These are phyloP conservation scores for Polydrusus tereticollis DNA, from an alignment of 2,888 invertebrate species.

Conservation along the genomic window DNA sequence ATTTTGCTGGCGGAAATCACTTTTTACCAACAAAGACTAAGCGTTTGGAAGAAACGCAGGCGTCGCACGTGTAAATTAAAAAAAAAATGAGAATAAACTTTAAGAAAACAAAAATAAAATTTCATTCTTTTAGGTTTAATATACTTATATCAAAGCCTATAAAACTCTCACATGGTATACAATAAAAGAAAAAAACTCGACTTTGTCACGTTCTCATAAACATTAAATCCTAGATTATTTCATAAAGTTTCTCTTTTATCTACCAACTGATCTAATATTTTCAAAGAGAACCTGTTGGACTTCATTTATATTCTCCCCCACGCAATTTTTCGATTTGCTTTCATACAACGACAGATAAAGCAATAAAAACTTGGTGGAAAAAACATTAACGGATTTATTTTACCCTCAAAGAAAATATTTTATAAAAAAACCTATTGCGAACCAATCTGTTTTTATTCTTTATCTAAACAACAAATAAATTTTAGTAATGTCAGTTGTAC, in stretches of 20 bases:
- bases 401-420: neutral
- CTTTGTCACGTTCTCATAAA: neutral
- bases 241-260: neutral
- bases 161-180: too few relatives aligned
- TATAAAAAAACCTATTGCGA: neutral
- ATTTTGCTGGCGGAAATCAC: too few relatives aligned
- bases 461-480: neutral
- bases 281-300: slow-evolving; percentile 5
- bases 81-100: too few relatives aligned
- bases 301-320: slow-evolving; percentile 10
- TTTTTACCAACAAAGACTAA: too few relatives aligned
- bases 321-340: slow-evolving; percentile 12
- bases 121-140: too few relatives aligned
- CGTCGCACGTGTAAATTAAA: too few relatives aligned
- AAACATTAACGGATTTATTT: slow-evolving; percentile 3
- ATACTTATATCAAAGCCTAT: too few relatives aligned
- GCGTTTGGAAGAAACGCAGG: too few relatives aligned
- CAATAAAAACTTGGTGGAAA: slow-evolving; percentile 1
- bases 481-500: neutral
- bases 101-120: too few relatives aligned
- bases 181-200: neutral
- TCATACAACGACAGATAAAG: slow-evolving; percentile 2
- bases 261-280: slow-evolving; percentile 1
- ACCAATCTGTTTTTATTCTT: neutral
- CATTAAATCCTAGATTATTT: neutral